phyloP scores from a whole-genome alignment of 2,888 invertebrate species.

The Herminia tarsipennalis region DNA sequence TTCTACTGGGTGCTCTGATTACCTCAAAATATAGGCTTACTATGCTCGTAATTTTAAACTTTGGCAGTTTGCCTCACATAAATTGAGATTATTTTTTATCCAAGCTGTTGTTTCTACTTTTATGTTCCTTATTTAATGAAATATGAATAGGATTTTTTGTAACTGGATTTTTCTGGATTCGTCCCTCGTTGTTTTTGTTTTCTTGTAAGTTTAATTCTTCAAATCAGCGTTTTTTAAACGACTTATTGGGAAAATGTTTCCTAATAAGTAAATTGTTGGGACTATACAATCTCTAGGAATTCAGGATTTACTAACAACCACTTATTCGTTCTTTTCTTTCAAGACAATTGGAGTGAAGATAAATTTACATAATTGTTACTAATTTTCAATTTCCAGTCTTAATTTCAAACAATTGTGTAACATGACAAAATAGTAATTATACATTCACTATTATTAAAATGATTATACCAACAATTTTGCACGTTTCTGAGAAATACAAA shows the following conservation, averaged over 20 bases:
- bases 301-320: too few species aligned
- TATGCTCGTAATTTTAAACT: constrained; percentile 46
- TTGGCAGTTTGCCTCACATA: constrained; percentile 45
- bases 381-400: too few species aligned
- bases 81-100: constrained; percentile 49
- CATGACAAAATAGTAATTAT: too few species aligned
- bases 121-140: constrained; percentile 40
- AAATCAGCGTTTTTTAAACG: background rate
- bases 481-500: too few species aligned
- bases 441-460: too few species aligned
- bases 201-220: background rate
- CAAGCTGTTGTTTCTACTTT: constrained; percentile 46
- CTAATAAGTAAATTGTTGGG: too few species aligned
- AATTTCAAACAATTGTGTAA: too few species aligned
- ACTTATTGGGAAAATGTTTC: background rate
- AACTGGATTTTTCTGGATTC: constrained; percentile 11
- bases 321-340: too few species aligned
- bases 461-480: too few species aligned
- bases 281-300: too few species aligned
- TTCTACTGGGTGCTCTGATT: constrained; percentile 43
- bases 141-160: constrained; percentile 33
- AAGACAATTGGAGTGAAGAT: too few species aligned
- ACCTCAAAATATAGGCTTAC: constrained; percentile 46
- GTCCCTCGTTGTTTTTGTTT: background rate
- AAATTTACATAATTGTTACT: too few species aligned